Base-by-base conservation (phyloP, 2,113 vertebrate genomes). In the Rattus rattus region DNA sequence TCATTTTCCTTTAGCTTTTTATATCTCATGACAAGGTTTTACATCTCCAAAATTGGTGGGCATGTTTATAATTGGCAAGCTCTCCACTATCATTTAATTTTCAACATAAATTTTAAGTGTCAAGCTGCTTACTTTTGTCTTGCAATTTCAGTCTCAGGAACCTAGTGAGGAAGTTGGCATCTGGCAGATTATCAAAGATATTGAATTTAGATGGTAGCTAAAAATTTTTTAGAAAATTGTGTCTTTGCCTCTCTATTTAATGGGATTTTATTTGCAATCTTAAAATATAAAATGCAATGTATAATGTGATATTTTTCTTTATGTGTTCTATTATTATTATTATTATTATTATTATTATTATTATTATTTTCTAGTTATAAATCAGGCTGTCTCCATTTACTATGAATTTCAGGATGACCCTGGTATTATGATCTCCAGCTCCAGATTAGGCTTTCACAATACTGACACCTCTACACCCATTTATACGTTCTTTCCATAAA, bases 31-130 rank as follows among this genome's bases (percentile, higher is more conserved):
- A 70, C 93, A 65, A 95, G 4, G 65, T 97, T 72, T 89, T 83
- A 81, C 5, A 13, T 77, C n/a, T 87, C 76, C 43, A 94, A 65
- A 97, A 86, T 63, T 81, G 72, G 43, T 94, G 17, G 24, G 26
- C 75, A 12, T 75, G 7, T 39, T 95, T 81, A 67, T 94, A 88
- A 76, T 75, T 89, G 65, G 20, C 56, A 91, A 28, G 79, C 59
- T 75, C 76, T 75, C 47, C 19, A 43, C 20, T 63, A 80, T 52
- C 54, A 86, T 77, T 86, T 89, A 65, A 86, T 93, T 95, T 88
- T 81, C 52, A 91, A 43, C 26, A 24, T 95, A 22, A 59, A 88
- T 96, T 95, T 94, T 76, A 52, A 94, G 88, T 70, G n/a, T 19
- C 33, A 24, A 96, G 80, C 63, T 95, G 70, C 56, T 89, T 63